Base-by-base conservation (phyloP, 2,113 vertebrate genomes). In the Chauna torquata region DNA sequence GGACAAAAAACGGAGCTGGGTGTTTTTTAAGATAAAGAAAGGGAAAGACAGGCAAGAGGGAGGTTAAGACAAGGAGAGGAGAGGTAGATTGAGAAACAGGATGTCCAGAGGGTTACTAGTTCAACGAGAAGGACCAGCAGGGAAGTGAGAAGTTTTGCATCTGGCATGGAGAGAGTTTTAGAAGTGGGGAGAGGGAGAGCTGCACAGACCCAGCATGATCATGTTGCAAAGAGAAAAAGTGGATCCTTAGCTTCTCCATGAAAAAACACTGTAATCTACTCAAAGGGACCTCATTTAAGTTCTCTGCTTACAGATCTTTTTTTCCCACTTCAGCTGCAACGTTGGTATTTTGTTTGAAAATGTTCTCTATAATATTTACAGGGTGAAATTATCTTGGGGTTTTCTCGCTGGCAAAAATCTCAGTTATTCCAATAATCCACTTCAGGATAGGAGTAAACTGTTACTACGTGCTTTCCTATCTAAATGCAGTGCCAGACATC, bases 371-470 rank as follows among this genome's bases (percentile, higher is more conserved):
- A 79, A 68, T 86, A 44, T 71, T 92, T 90, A 47, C 55, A 78
- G 17, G 8, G n/a, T 79, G 54, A 78, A 86, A 64, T 88, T 69
- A 61, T 40, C 38, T 54, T 45, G 9, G 0, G 4, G 2, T 36
- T 72, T 79, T 93, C 83, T 78, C 3, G 14, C 13, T 38, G 40
- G 34, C 71, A 94, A 92, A 88, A 76, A 87, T 89, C 61, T 80
- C 61, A 89, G 52, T 72, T 87, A 96, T 94, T 89, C 57, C 58
- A 92, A 10, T 58, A 94, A 97, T 89, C 79, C 70, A 94, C 88
- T 94, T 92, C 85, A 94, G 10, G 71, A 62, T 45, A 74, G 36
- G 83, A 91, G 65, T 44, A 34, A 86, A 49, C 57, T 58, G n/a
- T 70, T 90, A 34, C 16, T 55, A 4, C 47, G 52, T 83, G 22